A percentile compares a stretch with the other conserved stretches of the same genome.
phyloP scores from a whole-genome alignment of 2,797 vertebrate species.

The Apogon hyalosoma region DNA sequence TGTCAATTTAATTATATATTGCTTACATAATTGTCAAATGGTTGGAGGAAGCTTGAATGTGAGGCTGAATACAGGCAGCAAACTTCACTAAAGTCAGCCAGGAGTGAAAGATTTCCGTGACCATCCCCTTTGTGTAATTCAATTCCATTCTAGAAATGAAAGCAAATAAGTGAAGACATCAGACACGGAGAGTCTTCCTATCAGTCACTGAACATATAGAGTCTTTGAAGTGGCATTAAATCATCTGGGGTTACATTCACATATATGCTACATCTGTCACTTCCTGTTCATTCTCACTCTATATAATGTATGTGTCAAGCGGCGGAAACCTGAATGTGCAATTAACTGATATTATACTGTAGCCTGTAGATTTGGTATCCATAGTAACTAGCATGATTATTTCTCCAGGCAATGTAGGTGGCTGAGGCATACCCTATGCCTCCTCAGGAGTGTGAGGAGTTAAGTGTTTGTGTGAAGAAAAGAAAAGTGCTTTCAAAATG shows the following conservation, averaged over 20 bases:
- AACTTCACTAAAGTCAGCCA: no score
- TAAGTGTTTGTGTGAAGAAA: background rate
- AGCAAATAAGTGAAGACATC: no score
- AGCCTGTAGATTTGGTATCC: slow-evolving; percentile 31
- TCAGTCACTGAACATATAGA: background rate
- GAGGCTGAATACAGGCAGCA: no score
- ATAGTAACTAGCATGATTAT: slow-evolving; percentile 36
- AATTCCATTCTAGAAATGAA: no score
- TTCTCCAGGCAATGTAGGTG: background rate
- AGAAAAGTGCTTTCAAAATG: slow-evolving; percentile 1
- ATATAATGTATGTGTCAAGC: slow-evolving; percentile 21
- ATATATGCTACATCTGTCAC: background rate
- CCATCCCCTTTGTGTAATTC: no score
- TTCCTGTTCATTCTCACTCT: slow-evolving; percentile 1
- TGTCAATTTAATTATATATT: no score
- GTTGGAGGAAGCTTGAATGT: no score
- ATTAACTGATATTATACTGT: slow-evolving; percentile 14
- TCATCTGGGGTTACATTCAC: slow-evolving; percentile 28
- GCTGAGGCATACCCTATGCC: background rate
- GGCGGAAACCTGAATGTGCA: slow-evolving; percentile 26
- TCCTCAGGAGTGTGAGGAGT: background rate
- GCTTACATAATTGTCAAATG: no score
- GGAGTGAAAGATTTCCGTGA: no score
- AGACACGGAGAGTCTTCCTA: background rate
- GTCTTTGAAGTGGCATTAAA: slow-evolving; percentile 13